A percentile compares a stretch with the other conserved stretches of the same genome.
Conservation (phyloP, 2,888 invertebrate species). For the Corbicula japonica region DNA sequence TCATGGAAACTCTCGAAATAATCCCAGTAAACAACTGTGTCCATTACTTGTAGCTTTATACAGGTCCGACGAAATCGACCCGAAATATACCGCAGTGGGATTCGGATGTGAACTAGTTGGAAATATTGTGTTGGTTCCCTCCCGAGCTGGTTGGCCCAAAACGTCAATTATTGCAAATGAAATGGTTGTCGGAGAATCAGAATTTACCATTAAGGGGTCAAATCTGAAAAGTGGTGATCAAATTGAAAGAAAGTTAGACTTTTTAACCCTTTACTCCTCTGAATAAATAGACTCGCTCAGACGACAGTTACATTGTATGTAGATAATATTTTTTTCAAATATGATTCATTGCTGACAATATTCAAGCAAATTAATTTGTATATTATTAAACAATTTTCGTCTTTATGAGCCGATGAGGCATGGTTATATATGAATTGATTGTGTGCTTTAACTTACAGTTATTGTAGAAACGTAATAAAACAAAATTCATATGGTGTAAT, state of each 20-base stretch:
- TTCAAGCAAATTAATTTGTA: too few relatives aligned
- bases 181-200: constrained; percentile 5
- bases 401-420: too few relatives aligned
- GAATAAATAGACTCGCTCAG: too few relatives aligned
- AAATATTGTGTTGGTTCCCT: neutral
- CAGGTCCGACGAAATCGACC: constrained; percentile 5
- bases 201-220: neutral
- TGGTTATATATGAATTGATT: too few relatives aligned
- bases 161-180: neutral
- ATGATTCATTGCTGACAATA: too few relatives aligned
- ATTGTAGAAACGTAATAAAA: too few relatives aligned
- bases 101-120: constrained; percentile 3
- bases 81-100: constrained; percentile 2
- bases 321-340: too few relatives aligned
- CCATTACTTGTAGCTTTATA: neutral
- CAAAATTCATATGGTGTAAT: too few relatives aligned
- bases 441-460: too few relatives aligned
- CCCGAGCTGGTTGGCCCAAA: neutral
- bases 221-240: neutral
- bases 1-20: too few relatives aligned
- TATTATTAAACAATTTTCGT: too few relatives aligned
- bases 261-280: neutral
- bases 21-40: neutral
- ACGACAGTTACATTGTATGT: too few relatives aligned
- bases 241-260: neutral